phyloP scores from a whole-genome alignment of 1,140 invertebrate species.

The Lucilia sericata region DNA sequence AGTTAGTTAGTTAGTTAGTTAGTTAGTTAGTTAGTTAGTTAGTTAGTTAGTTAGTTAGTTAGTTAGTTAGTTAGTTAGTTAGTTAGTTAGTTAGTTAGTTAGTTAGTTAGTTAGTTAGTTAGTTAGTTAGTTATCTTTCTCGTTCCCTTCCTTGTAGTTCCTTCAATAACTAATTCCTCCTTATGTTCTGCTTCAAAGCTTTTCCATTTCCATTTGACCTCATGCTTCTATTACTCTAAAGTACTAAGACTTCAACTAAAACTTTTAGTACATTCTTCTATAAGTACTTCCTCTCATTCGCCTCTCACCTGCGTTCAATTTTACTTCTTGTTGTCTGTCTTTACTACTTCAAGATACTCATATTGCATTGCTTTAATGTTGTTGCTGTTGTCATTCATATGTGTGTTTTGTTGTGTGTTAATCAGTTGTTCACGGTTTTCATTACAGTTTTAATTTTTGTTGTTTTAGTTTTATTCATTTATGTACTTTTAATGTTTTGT shows the following conservation, averaged over 20 bases:
- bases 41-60: too few species aligned
- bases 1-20: too few species aligned
- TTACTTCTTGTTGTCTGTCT: not conserved
- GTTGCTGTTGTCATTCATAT: not conserved
- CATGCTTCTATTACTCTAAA: not conserved
- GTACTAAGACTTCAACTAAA: too few species aligned
- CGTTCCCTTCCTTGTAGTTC: too few species aligned
- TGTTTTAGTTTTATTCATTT: not conserved
- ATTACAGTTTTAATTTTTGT: not conserved
- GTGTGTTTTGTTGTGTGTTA: not conserved
- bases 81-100: too few species aligned
- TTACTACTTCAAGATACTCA: not conserved
- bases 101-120: too few species aligned
- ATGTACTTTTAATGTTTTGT: not conserved
- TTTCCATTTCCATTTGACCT: too few species aligned
- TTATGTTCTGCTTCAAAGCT: too few species aligned
- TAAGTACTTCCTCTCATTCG: not conserved
- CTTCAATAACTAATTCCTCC: too few species aligned
- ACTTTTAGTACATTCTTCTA: not conserved
- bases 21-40: too few species aligned
- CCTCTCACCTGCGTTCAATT: not conserved
- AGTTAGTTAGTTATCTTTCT: too few species aligned
- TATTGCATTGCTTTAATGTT: not conserved
- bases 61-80: too few species aligned
- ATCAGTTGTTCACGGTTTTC: constrained; percentile 26